Conservation (phyloP, 2,888 invertebrate species). For the Xanthorhoe designata region DNA sequence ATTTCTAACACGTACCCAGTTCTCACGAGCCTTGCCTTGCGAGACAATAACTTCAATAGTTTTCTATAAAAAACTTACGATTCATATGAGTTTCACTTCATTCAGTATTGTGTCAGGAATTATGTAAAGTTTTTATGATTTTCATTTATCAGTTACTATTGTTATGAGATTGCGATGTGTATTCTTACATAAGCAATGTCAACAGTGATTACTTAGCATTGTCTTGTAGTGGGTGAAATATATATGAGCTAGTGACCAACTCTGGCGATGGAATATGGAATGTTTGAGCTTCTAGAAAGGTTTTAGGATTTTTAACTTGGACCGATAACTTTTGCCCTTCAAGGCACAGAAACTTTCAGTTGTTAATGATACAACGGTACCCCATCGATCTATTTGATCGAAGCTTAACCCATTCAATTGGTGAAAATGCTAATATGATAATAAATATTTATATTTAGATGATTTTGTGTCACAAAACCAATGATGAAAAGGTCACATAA, state of each 20-base stretch:
- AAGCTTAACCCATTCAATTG: too few species aligned
- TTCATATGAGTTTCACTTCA: conserved; percentile 41
- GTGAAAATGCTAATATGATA: too few species aligned
- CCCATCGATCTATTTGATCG: too few species aligned
- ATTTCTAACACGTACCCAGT: conserved; percentile 77
- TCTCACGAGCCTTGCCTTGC: conserved; percentile 66
- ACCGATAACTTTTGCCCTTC: too few species aligned
- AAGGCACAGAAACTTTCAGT: neutral
- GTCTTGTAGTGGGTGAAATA: neutral
- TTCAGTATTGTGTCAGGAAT: conserved; percentile 41
- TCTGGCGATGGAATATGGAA: neutral
- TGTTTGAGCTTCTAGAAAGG: neutral
- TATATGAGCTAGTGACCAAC: neutral
- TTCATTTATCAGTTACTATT: conserved; percentile 25
- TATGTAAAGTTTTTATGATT: conserved; percentile 32
- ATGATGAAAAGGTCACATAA: conserved; percentile 14
- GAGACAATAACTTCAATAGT: conserved; percentile 57
- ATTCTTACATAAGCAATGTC: conserved; percentile 10
- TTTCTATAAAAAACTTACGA: conserved; percentile 46
- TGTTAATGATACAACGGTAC: too few species aligned
- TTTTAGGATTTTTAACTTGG: too few species aligned
- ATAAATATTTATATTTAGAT: neutral
- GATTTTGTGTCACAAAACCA: neutral
- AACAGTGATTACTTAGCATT: neutral
- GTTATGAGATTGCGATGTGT: conserved; percentile 21